Base-by-base conservation (phyloP, 2,888 invertebrate species). In the Hoplodrina ambigua region DNA sequence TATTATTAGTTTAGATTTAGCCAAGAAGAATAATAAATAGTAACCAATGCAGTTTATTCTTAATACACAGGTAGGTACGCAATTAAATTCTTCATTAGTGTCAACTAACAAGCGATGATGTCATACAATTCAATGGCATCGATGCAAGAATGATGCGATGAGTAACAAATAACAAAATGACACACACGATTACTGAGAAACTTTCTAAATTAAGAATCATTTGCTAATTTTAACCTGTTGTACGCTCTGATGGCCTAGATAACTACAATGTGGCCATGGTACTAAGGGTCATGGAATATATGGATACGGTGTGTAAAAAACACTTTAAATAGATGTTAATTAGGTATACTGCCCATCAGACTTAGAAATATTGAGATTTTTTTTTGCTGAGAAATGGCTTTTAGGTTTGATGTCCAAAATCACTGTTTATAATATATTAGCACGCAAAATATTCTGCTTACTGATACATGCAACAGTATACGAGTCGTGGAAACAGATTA, bases 191-290 rank as follows among this genome's bases (percentile, higher is more conserved):
- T 78, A 78, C 72, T 30, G 25, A 55, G 72, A 78, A 58, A 58
- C 33, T 71, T 78, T 74, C 60, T 74, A 78, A 58, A 78, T 78
- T 62, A 62, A 74, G 73, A 73, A 76, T 33, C 17, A 72, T 55
- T 37, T 25, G 72, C 58, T 69, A 76, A 72, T 59, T 76, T 76
- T 69, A 76, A 50, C 69, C n/a, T 33, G 49, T 49, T 25, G 69
- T 55, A 49, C 49, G 49, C 37, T 46, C 25, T 57, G 44, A 54
- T 72, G 77, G 69, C 77, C 77, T 54, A 72, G 59, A 69, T 75
- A 37, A 52, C 19, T 53, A 11, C 41, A 49, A 30, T 75, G 20
- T 50, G 8, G 17, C 8, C 4, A 2, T 52, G 55, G 17, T 19
- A 50, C 7, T n/a, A 41, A 4, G 50, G 17, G 15, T 19, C 50